Conservation (phyloP, 2,113 vertebrate species). For the Cavia porcellus region DNA sequence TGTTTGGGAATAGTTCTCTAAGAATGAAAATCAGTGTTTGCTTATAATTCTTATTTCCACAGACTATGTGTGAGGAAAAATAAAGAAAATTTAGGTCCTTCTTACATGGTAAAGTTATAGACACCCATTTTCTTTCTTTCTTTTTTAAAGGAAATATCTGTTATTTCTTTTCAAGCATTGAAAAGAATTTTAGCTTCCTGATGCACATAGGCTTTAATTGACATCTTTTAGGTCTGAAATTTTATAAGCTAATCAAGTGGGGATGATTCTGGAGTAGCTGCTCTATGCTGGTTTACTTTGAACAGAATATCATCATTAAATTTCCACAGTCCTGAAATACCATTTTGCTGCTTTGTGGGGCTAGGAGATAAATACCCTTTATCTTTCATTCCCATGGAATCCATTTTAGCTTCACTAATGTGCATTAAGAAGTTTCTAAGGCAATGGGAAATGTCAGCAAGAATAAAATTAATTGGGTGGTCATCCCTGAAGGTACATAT, state of each 20-base stretch:
- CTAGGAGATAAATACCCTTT: constrained; percentile 71
- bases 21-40: constrained; percentile 9
- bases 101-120: constrained; percentile 49
- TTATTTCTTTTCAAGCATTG: constrained; percentile 40
- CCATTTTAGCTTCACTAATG: constrained; percentile 69
- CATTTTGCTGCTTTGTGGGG: constrained; percentile 65
- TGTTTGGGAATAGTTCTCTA: constrained; percentile 54
- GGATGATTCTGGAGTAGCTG: constrained; percentile 52
- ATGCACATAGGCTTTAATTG: constrained; percentile 51
- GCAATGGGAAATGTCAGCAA: constrained; percentile 13
- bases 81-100: constrained; percentile 54
- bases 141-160: constrained; percentile 8
- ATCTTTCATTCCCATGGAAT: constrained; percentile 66
- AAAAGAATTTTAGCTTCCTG: constrained; percentile 13
- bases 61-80: constrained; percentile 48
- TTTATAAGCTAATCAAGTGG: constrained; percentile 41
- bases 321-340: constrained; percentile 66
- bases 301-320: constrained; percentile 31
- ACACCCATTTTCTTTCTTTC: neutral
- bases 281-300: constrained; percentile 38
- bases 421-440: constrained; percentile 67
- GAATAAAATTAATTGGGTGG: constrained; percentile 77
- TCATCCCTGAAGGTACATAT: constrained; percentile 79
- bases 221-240: constrained; percentile 41
- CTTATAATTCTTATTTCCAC: constrained; percentile 50